phyloP scores from a whole-genome alignment of 2,797 vertebrate species.

The Scolopax bukidnonensis region DNA sequence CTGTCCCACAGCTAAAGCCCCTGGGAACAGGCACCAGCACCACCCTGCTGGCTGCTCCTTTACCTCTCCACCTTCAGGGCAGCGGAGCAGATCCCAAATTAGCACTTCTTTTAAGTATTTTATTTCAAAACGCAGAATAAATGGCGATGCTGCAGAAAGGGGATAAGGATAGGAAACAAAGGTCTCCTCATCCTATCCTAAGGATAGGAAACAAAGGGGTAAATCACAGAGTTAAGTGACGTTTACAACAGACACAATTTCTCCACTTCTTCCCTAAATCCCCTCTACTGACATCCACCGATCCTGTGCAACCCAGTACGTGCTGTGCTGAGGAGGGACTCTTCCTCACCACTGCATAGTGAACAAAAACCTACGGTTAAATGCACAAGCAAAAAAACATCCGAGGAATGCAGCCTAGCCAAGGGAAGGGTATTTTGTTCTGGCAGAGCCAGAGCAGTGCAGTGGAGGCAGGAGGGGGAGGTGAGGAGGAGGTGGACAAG shows the following conservation, averaged over 20 bases:
- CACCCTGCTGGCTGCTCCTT: not conserved
- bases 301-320: not conserved
- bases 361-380: not conserved
- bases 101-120: not conserved
- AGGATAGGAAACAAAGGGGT: not conserved
- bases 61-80: accelerated
- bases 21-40: not conserved
- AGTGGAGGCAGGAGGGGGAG: not conserved
- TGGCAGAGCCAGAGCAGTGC: not conserved
- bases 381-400: constrained; percentile 11
- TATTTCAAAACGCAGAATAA: not conserved
- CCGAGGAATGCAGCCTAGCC: constrained; percentile 7
- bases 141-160: accelerated
- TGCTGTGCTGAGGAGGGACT: not conserved
- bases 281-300: not conserved
- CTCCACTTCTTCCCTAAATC: not conserved
- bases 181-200: not conserved
- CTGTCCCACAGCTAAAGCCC: accelerated
- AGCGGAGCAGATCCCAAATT: not conserved
- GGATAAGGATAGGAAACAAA: not conserved
- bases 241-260: not conserved
- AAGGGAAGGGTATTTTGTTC: not conserved
- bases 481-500: not conserved
- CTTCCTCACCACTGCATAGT: not conserved
- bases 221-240: not conserved